Evolutionary conservation across 2,888 invertebrate genomes (phyloP), one percentile per base, ranked within the genome.

Genomic region (Erpobdella octoculata): DNA sequence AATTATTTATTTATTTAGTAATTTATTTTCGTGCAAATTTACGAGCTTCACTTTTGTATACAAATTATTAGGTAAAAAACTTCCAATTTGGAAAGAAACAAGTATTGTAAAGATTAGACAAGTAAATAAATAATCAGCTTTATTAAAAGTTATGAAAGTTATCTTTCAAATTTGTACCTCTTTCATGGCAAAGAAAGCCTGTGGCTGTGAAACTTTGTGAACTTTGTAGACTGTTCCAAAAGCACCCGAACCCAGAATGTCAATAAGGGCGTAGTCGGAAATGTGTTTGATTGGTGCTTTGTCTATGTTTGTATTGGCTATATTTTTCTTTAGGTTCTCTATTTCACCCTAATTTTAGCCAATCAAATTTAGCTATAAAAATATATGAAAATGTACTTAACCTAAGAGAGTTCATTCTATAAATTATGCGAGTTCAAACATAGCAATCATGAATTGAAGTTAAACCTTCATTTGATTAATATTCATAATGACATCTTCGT

Each of bases 181-280:
- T 79, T 85, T 85, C 71, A 85, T 78, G 31, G 85, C 85, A 41
- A 80, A 77, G 73, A 81, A 82, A 4, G 80, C 78, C 75, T 81
- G 80, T 48, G 79, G 78, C 9, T 79, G 78, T 33, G 76, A 75
- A 38, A 78, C 78, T 68, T 80, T 79, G 69, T 80, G 78, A 9
- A 84, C 84, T 76, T 83, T 84, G 76, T 84, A 84, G n/a, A 85
- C 85, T 64, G 82, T 82, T 18, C 85, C 85, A 74, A 84, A 85
- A 0, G 83, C 84, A 15, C 85, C 85, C 8, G 81, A 79, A 0
- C 85, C 85, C 21, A 85, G 76, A 41, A 83, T 79, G 75, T 85
- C 84, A 73, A 84, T 79, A 18, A 85, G 80, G 36, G 81, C 82
- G 76, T 83, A 85, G 33, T 84, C 83, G 2, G 81, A 80, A 25